A percentile compares a stretch with the other conserved stretches of the same genome.
phyloP scores from a whole-genome alignment of 2,113 vertebrate genomes.

The Lathamus discolor region DNA sequence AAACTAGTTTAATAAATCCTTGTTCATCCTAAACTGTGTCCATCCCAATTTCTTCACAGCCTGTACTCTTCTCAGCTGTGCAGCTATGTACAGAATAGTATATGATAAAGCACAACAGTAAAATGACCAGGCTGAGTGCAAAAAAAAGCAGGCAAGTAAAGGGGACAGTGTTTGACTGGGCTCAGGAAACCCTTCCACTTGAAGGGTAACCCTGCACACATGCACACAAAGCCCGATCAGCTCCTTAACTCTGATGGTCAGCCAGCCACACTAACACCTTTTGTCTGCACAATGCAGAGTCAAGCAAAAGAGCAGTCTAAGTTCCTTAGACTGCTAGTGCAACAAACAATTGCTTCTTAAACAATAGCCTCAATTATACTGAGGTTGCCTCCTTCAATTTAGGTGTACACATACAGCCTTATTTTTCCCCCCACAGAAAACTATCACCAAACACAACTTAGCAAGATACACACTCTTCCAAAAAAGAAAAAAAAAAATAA shows the following conservation, averaged over 20 bases:
- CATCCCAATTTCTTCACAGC: background rate
- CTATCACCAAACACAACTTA: background rate
- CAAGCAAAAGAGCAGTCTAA: background rate
- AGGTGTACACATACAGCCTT: background rate
- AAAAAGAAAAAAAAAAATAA: background rate
- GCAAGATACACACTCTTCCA: background rate
- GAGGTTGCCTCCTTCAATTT: background rate
- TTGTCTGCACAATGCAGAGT: background rate
- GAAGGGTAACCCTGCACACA: background rate
- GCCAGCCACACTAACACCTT: background rate
- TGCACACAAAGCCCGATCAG: background rate
- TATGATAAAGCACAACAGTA: background rate
- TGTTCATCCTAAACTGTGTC: background rate
- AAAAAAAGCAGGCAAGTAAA: background rate
- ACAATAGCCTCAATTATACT: background rate
- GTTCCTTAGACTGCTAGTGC: background rate
- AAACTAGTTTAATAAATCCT: background rate
- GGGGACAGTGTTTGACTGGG: background rate
- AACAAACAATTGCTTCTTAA: background rate
- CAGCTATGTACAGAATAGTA: background rate
- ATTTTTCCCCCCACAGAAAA: background rate
- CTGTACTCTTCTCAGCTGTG: background rate
- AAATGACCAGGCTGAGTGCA: background rate
- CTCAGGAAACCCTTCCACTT: background rate
- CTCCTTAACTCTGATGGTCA: rapidly evolving